phyloP scores from a whole-genome alignment of 2,113 vertebrate species.

The Anhinga rufa region DNA sequence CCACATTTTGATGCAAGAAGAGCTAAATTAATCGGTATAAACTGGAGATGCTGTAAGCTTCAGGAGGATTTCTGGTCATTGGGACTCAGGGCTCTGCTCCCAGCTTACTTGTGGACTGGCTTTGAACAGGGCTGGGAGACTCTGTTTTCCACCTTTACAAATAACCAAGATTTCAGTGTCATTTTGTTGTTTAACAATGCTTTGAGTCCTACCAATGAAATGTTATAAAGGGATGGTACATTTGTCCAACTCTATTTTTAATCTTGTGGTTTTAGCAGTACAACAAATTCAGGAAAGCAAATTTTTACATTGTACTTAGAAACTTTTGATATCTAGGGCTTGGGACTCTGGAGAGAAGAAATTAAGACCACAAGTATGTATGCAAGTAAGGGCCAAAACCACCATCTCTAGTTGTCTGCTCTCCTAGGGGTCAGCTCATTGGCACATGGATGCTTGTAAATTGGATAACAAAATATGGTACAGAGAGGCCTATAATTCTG shows the following conservation, averaged over 20 bases:
- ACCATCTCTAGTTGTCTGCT: neutral
- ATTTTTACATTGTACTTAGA: neutral
- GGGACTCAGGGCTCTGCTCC: neutral
- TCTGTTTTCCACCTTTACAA: neutral
- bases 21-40: neutral
- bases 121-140: neutral
- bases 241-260: neutral
- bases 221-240: neutral
- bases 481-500: conserved; percentile 36
- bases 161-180: fast-evolving
- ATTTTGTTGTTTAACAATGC: neutral
- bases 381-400: neutral
- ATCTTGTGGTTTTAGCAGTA: neutral
- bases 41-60: neutral
- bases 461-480: conserved; percentile 34
- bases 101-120: neutral
- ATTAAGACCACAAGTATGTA: neutral
- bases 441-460: conserved; percentile 20
- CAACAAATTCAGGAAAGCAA: neutral
- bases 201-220: neutral
- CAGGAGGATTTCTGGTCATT: neutral
- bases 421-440: neutral
- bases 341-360: neutral
- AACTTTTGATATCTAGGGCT: neutral
- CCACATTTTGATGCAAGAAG: neutral